These are phyloP conservation scores for Acanthococcus lagerstroemiae DNA, from an alignment of 2,888 invertebrate species.

Conservation along the genomic window DNA sequence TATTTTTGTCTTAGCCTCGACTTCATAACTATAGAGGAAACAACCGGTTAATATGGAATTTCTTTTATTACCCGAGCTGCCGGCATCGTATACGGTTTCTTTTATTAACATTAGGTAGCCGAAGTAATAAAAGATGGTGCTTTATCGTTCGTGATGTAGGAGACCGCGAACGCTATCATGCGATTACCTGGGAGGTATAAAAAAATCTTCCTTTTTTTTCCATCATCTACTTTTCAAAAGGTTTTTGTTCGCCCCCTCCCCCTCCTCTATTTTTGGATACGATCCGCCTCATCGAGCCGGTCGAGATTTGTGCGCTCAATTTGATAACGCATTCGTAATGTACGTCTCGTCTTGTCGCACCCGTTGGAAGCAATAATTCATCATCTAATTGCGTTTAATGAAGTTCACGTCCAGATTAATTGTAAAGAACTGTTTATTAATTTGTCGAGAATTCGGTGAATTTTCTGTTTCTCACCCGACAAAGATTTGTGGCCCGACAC, in stretches of 20 bases:
- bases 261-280: too few relatives aligned
- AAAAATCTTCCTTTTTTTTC: too few relatives aligned
- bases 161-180: conserved; percentile 5
- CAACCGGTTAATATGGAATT: conserved; percentile 27
- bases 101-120: conserved; percentile 28
- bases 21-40: too few relatives aligned
- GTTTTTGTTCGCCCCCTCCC: too few relatives aligned
- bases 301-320: too few relatives aligned
- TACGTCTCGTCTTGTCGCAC: too few relatives aligned
- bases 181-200: not conserved
- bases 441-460: not conserved
- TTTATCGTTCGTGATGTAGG: conserved; percentile 23
- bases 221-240: too few relatives aligned
- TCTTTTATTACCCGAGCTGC: conserved; percentile 25
- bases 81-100: conserved; percentile 17
- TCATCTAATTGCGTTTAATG: not conserved
- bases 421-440: not conserved
- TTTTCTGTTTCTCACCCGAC: too few relatives aligned
- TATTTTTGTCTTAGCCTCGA: not conserved
- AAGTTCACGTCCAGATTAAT: not conserved
- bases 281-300: too few relatives aligned
- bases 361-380: not conserved
- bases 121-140: conserved; percentile 25
- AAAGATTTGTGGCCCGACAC: too few relatives aligned
- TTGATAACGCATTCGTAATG: too few relatives aligned